Percentiles rank a stretch among this genome's conserved stretches.
phyloP scores from a whole-genome alignment of 2,113 vertebrate genomes.

The Climacteris rufus region DNA sequence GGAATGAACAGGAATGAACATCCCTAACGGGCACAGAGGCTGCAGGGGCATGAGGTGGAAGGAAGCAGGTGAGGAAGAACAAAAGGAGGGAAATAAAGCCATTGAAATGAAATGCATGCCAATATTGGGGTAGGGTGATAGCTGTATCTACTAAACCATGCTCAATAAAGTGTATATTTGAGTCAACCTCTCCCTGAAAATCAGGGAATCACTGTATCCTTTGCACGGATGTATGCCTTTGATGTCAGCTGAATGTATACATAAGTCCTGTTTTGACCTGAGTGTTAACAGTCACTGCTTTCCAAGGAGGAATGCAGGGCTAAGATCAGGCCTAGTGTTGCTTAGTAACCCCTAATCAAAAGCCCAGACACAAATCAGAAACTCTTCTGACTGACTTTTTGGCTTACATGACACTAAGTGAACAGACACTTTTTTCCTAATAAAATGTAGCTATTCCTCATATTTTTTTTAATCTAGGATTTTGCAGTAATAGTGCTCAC shows the following conservation, averaged over 20 bases:
- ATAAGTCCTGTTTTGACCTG: neutral
- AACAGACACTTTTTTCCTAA: neutral
- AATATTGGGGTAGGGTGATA: neutral
- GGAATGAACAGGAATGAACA: neutral
- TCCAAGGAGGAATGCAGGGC: neutral
- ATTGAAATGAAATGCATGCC: neutral
- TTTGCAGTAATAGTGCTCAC: neutral
- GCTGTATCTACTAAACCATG: neutral
- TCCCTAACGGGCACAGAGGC: neutral
- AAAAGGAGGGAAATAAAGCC: neutral
- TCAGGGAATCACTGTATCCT: neutral
- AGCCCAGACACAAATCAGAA: neutral
- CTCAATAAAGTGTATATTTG: neutral
- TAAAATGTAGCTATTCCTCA: neutral
- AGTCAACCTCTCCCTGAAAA: neutral
- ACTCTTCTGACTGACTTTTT: neutral
- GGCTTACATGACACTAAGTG: neutral
- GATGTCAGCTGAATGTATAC: neutral
- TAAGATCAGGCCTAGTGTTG: neutral
- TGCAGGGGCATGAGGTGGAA: fast-evolving
- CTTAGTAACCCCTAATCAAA: conserved; percentile 7
- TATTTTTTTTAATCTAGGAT: neutral
- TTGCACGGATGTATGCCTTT: neutral
- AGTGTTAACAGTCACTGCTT: neutral
- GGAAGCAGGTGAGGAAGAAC: neutral